Evolutionary conservation across 2,797 vertebrate genomes (phyloP).

Genomic region (Acanthornis magna): DNA sequence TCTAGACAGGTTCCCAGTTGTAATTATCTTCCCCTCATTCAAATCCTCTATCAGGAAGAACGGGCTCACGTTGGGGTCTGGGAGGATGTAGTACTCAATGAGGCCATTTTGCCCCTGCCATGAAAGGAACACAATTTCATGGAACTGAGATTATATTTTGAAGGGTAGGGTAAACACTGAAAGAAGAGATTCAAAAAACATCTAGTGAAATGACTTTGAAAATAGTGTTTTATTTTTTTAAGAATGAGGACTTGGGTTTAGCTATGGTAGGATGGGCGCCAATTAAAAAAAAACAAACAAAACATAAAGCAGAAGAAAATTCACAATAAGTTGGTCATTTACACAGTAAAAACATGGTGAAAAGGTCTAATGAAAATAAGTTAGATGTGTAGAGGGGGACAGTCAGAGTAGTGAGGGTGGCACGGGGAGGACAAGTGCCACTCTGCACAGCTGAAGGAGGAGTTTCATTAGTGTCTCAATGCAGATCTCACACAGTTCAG

Average conservation of each 20-base stretch:
- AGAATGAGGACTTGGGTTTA: not conserved
- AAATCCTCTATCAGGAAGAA: conserved; percentile 61
- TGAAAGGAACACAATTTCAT: not conserved
- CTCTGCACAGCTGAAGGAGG: not conserved
- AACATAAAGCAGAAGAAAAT: not conserved
- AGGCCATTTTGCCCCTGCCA: conserved; percentile 61
- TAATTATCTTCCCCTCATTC: conserved; percentile 58
- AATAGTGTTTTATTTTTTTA: not conserved
- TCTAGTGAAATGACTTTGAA: not conserved
- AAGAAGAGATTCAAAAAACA: not conserved
- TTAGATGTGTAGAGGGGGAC: not conserved
- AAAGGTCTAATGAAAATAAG: not conserved
- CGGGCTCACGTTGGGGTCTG: not conserved
- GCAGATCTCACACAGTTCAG: not conserved
- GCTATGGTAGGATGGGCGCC: not conserved
- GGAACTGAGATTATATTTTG: not conserved
- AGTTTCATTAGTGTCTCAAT: not conserved
- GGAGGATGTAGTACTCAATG: conserved; percentile 54
- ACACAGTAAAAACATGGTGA: not conserved
- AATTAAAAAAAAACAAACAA: not conserved
- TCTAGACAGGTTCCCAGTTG: conserved; percentile 34
- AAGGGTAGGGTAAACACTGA: not conserved
- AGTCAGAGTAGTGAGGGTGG: not conserved
- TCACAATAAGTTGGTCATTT: not conserved
- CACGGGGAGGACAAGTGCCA: not conserved